Evolutionary conservation across 1,140 invertebrate genomes (phyloP).

Genomic region (Trichonephila inaurata): DNA sequence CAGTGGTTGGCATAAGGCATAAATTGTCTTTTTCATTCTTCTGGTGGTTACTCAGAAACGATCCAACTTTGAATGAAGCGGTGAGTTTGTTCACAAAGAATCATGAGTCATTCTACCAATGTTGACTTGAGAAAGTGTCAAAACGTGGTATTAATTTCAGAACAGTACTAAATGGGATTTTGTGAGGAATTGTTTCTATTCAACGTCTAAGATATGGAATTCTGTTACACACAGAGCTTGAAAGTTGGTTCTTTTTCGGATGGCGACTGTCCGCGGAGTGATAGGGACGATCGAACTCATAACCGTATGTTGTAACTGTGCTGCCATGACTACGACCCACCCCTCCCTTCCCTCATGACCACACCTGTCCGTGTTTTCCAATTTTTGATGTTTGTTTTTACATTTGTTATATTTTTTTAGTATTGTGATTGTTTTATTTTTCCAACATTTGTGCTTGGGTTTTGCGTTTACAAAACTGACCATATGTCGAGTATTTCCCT

Average conservation of each 20-base stretch:
- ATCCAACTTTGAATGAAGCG: background rate
- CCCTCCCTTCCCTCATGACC: constrained; percentile 28
- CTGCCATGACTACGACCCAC: constrained; percentile 69
- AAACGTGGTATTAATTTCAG: too few species aligned
- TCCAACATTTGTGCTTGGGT: constrained; percentile 29
- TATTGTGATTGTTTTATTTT: constrained; percentile 21
- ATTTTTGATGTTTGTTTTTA: constrained; percentile 56
- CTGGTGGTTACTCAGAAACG: background rate
- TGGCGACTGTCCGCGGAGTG: background rate
- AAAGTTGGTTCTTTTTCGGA: background rate
- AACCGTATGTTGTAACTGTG: constrained; percentile 65
- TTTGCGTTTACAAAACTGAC: constrained; percentile 18
- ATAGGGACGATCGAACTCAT: constrained; percentile 72
- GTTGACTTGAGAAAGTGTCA: background rate
- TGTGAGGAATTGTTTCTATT: background rate
- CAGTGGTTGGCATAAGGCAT: constrained; percentile 47
- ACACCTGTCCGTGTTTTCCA: constrained; percentile 67
- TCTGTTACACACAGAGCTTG: background rate
- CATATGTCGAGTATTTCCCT: background rate
- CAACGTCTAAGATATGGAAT: background rate
- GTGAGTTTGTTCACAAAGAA: background rate
- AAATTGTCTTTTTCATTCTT: constrained; percentile 12
- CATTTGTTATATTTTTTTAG: constrained; percentile 55
- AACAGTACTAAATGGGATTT: background rate
- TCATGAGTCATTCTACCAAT: background rate